Base-by-base conservation (phyloP, 1,140 invertebrate genomes). In the Drosophila guanche region DNA sequence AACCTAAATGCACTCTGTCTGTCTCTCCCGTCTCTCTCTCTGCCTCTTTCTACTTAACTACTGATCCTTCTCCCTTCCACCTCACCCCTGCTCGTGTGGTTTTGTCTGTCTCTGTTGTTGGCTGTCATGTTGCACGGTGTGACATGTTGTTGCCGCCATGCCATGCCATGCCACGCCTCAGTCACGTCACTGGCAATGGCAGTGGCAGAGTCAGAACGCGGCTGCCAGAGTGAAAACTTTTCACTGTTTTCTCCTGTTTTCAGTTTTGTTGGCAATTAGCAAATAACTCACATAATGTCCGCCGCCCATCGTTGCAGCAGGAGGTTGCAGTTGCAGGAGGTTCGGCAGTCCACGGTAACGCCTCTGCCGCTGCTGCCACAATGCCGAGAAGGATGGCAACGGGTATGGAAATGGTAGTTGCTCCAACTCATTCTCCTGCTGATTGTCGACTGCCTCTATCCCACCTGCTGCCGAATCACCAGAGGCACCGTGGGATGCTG, bases 271-370 rank as follows among this genome's bases (percentile, higher is more conserved):
- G 76, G 76, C 76, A 79, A 79, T 79, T 79, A 79, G 71, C 62
- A 79, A 79, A 79, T 68, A 79, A 79, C 76, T 75, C 76, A 79
- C 76, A 69, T 79, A 70, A 79, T 75, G 63, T 62, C 72, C 76
- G 45, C 72, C 76, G 45, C 62, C 65, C 43, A 65, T 65, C 50
- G 65, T 22, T 23, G 69, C 41, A 74, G 50, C 43, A 75, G 20
- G 22, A 37, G 33, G 3, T 12, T 12, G 33, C 33, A 4, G 10
- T 4, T 37, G 33, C 33, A 37, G 33, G 3, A 37, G 10, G 8
- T 37, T 37, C 33, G 75, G 63, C 77, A 57, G 76, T 29, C 76
- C 54, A 41, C 65, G 47, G 61, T 56, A 74, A 53, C 60, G 54
- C 48, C 41, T 40, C 51, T 50, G 54, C 16, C 7, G 23, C 14